phyloP scores from a whole-genome alignment of 2,797 vertebrate species.

The Anabacerthia variegaticeps region DNA sequence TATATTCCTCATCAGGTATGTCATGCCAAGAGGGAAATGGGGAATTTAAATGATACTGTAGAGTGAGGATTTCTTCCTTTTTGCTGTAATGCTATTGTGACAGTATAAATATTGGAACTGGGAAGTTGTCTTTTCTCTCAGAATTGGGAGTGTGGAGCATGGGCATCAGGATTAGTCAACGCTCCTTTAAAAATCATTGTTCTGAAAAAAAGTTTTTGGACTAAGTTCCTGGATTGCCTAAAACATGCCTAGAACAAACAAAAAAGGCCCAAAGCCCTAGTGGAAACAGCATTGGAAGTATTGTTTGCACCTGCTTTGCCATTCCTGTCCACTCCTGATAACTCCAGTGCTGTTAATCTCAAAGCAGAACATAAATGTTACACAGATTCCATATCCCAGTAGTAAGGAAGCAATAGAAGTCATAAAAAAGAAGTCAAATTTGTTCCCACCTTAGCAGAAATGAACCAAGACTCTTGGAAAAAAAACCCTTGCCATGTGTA shows the following conservation, averaged over 20 bases:
- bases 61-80: neutral
- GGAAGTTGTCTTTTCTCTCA: neutral
- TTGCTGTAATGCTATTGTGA: neutral
- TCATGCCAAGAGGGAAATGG: neutral
- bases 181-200: neutral
- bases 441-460: neutral
- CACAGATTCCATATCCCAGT: neutral
- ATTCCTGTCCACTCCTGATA: neutral
- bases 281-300: neutral
- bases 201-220: neutral
- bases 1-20: slow-evolving; percentile 88
- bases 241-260: neutral
- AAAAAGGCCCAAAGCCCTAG: neutral
- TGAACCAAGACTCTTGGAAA: neutral
- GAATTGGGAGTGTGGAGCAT: neutral
- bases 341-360: neutral
- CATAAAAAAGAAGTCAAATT: neutral
- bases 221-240: neutral
- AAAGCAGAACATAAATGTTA: neutral
- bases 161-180: neutral
- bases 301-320: neutral
- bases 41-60: neutral
- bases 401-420: neutral
- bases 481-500: neutral
- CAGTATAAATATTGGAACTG: neutral